Evolutionary conservation across 2,888 invertebrate species (phyloP).

Genomic region (Napeogenes sylphis): DNA sequence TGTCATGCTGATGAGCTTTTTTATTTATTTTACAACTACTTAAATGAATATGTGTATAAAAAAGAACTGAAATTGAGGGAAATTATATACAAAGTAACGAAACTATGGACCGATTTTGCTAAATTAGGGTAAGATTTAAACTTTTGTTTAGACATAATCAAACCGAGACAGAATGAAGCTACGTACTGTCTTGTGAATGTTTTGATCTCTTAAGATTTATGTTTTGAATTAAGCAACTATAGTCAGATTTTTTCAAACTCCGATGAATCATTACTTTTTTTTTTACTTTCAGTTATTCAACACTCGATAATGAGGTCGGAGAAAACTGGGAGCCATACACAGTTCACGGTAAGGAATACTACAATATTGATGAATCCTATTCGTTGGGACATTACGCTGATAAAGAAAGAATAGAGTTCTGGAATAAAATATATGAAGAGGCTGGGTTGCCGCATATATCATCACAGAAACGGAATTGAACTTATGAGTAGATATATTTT

Average conservation of each 20-base stretch:
- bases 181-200: too few species aligned
- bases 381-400: conserved; percentile 43
- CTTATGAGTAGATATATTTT: background rate
- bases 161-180: too few species aligned
- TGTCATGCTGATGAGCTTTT: conserved; percentile 70
- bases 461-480: background rate
- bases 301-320: conserved; percentile 41
- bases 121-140: conserved; percentile 55
- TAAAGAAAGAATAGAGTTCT: conserved; percentile 45
- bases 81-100: conserved; percentile 54
- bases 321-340: conserved; percentile 47
- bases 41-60: conserved; percentile 49
- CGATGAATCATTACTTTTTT: background rate
- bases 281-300: conserved; percentile 49
- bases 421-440: conserved; percentile 50
- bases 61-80: conserved; percentile 45
- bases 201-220: too few species aligned
- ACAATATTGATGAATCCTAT: conserved; percentile 46
- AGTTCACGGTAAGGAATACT: conserved; percentile 38
- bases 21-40: conserved; percentile 60
- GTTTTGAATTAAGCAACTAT: too few species aligned
- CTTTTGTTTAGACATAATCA: background rate
- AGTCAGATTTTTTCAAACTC: too few species aligned
- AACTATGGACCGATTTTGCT: conserved; percentile 68
- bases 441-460: conserved; percentile 34